Base-by-base conservation (phyloP, 2,113 vertebrate species). In the Glareola pratincola region DNA sequence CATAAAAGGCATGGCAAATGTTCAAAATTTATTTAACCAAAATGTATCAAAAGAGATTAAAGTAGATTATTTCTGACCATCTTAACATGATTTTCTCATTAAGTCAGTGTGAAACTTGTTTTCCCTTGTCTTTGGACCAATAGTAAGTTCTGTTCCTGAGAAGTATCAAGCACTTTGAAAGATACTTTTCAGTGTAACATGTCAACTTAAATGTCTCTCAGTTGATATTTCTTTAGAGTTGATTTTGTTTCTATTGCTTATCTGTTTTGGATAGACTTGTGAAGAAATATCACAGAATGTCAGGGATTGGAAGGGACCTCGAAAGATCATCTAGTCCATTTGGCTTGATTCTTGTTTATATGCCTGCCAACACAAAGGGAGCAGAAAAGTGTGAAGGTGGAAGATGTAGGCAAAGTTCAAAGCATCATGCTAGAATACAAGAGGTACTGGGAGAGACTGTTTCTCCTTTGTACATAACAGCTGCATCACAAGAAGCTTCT, bases 281-380 rank as follows among this genome's bases (percentile, higher is more conserved):
- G 62, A 85, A 85, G n/a, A 78, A 50, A 50, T 39, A 53, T 6
- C 2, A 4, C 24, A n/a, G n/a, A n/a, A n/a, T n/a, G n/a, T n/a
- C n/a, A n/a, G n/a, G n/a, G n/a, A n/a, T n/a, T n/a, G n/a, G n/a
- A n/a, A n/a, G n/a, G n/a, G n/a, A n/a, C n/a, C n/a, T n/a, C n/a
- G n/a, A n/a, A n/a, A n/a, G n/a, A n/a, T n/a, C n/a, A n/a, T n/a
- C n/a, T n/a, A n/a, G n/a, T n/a, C n/a, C 7, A 14, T 56, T 32
- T 78, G 64, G 1, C 16, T 87, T 77, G 26, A 36, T 12, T 60
- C 22, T 54, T 75, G 4, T 73, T 66, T 87, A 29, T n/a, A 14
- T 2, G 5, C 12, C 13, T 10, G 1, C 69, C 2, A 0, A 69
- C 5, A 4, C 45, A 77, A 85, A 45, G 8, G 21, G 23, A 78